These are phyloP conservation scores for Etheostoma nigrum DNA, from an alignment of 2,797 vertebrate genomes.

Conservation along the genomic window DNA sequence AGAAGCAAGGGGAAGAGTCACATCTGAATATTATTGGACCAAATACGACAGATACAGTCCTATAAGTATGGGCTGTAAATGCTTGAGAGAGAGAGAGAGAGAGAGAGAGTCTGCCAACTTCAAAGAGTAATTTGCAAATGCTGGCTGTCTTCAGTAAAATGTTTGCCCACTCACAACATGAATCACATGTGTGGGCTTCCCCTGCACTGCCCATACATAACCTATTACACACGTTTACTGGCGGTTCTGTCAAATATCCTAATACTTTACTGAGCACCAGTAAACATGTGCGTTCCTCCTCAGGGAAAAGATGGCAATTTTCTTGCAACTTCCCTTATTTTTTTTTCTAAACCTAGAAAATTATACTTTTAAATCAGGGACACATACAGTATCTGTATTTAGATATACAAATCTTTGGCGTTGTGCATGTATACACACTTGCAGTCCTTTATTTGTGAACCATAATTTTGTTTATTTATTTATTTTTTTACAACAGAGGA, in stretches of 20 bases:
- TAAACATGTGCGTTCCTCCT: constrained; percentile 20
- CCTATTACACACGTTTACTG: constrained; percentile 39
- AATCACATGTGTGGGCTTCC: constrained; percentile 68
- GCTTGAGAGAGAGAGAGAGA: constrained; percentile 23
- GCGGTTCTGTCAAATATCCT: constrained; percentile 44
- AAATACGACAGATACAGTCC: constrained; percentile 56
- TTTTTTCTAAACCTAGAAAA: constrained; percentile 12
- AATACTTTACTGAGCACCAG: constrained; percentile 34
- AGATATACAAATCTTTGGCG: neutral
- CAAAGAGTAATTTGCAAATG: constrained; percentile 75
- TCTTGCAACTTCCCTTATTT: constrained; percentile 10
- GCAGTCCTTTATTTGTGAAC: neutral
- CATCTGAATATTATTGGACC: constrained; percentile 62
- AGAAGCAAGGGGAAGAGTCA: constrained; percentile 63
- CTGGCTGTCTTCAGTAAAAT: constrained; percentile 70
- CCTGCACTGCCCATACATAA: constrained; percentile 58
- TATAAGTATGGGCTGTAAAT: constrained; percentile 60
- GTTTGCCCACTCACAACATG: constrained; percentile 74
- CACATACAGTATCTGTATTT: constrained; percentile 3
- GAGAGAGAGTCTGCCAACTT: constrained; percentile 63
- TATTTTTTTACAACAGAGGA: neutral
- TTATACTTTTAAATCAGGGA: constrained; percentile 9
- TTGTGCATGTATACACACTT: constrained; percentile 9
- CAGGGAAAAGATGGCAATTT: constrained; percentile 25
- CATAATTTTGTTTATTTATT: neutral